These are phyloP conservation scores for Regulus satrapa DNA, from an alignment of 2,113 vertebrate genomes.

Conservation along the genomic window DNA sequence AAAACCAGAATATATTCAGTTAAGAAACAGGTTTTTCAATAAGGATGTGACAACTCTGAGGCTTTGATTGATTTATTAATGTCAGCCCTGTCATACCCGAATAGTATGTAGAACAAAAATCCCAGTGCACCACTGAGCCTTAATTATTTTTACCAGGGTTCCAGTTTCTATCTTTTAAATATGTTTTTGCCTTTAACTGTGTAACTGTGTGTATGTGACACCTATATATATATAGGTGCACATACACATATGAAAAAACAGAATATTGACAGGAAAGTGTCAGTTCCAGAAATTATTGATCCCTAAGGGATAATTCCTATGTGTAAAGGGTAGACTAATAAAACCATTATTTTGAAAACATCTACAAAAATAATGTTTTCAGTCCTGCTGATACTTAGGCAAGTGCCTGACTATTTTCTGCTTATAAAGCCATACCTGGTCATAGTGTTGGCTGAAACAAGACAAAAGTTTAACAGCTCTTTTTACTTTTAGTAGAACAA, in stretches of 20 bases:
- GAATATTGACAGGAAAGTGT: background rate
- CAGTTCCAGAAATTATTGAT: background rate
- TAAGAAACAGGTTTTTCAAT: background rate
- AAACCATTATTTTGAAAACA: background rate
- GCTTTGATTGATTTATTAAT: background rate
- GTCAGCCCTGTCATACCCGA: background rate
- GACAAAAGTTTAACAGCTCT: background rate
- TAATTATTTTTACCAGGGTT: slow-evolving; percentile 9
- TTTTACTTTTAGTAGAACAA: background rate
- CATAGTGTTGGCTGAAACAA: background rate
- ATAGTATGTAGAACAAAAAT: background rate
- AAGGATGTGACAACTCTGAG: background rate
- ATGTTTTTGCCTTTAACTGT: background rate
- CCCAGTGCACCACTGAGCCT: background rate
- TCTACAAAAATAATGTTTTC: background rate
- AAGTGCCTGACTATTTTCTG: background rate
- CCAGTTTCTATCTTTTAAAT: background rate
- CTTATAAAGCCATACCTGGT: background rate
- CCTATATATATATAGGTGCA: background rate
- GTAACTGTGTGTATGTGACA: background rate
- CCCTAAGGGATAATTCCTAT: background rate
- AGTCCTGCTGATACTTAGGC: background rate
- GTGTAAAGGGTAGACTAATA: background rate
- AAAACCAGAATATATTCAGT: background rate
- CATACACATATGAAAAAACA: background rate